Evolutionary conservation across 2,888 invertebrate genomes (phyloP), one percentile per base, ranked within the genome.

Genomic region (Panorpa germanica): DNA sequence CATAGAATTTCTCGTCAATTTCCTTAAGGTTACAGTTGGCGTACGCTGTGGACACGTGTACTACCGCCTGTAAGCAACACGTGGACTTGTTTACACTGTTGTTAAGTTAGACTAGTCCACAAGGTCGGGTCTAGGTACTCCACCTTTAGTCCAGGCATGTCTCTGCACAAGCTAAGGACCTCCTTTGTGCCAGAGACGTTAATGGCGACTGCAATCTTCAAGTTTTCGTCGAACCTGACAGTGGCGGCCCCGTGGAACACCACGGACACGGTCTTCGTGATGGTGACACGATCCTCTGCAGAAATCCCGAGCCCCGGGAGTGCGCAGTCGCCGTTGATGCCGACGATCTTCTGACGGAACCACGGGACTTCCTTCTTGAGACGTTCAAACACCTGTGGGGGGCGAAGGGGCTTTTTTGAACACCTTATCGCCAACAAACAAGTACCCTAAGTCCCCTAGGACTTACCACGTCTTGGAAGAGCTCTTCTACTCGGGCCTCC

Each of bases 231-330:
- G 43, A 81, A 81, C 40, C 63, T 56, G 4, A 93, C 82, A 0
- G 91, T 91, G 2, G 93, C 95, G 0, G 93, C 93, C 6, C 78
- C 77, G 47, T 95, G 88, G 51, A 95, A 76, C 6, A 72, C 61
- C 33, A 74, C 53, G 40, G 71, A 59, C 28, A 50, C 47, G 29
- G 48, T 42, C 11, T 48, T 40, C 15, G 38, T 35, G 12, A 57
- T 37, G 23, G 45, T 27, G 27, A 40, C 36, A 2, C 48, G 45
- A 37, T 58, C 54, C 19, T 41, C 37, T 10, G 39, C 33, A 18
- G 48, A 47, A n/a, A 59, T 45, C 7, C 56, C 59, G 25, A 59
- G 38, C 16, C 45, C 46, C 2, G 45, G 42, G 13, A 45, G 33
- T 20, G 40, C 36, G 34, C 54, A 54, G 34, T 59, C 59, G 6